These are phyloP conservation scores for Phalloptychus januarius DNA, from an alignment of 2,797 vertebrate species.

Conservation along the genomic window DNA sequence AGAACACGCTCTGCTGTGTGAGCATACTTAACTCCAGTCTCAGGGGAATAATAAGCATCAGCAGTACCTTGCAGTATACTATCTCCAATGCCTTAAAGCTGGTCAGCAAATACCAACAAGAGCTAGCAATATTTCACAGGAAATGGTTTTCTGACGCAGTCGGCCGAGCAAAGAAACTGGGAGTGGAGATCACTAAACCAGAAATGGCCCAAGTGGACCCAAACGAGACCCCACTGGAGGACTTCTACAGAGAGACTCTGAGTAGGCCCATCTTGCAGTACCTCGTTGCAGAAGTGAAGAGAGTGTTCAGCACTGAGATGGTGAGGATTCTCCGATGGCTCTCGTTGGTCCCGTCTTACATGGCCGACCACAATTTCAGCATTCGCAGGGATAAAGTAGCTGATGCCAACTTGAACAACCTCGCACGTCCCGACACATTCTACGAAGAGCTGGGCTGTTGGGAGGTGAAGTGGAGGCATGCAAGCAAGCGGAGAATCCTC, in stretches of 20 bases:
- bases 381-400: slow-evolving; percentile 95
- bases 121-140: slow-evolving; percentile 94
- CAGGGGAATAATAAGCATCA: slow-evolving; percentile 93
- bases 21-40: slow-evolving; percentile 97
- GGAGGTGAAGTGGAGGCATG: slow-evolving; percentile 97
- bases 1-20: slow-evolving; percentile 95
- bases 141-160: slow-evolving; percentile 97
- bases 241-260: slow-evolving; percentile 90
- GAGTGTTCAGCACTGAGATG: slow-evolving; percentile 94
- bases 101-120: slow-evolving; percentile 94
- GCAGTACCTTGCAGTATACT: slow-evolving; percentile 90
- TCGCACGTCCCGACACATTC: slow-evolving; percentile 93
- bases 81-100: slow-evolving; percentile 96
- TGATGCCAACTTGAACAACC: slow-evolving; percentile 92
- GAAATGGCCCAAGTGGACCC: slow-evolving; percentile 78
- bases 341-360: slow-evolving; percentile 94
- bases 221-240: slow-evolving; percentile 86
- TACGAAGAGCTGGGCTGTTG: slow-evolving; percentile 97
- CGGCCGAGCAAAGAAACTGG: slow-evolving; percentile 88
- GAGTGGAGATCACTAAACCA: slow-evolving; percentile 86
- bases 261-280: slow-evolving; percentile 90
- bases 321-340: slow-evolving; percentile 93
- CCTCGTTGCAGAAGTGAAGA: slow-evolving; percentile 91
- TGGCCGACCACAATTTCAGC: slow-evolving; percentile 97
- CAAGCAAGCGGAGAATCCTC: slow-evolving; percentile 93